Conservation (phyloP, 1,140 invertebrate species). For the Sminthurides bifidus region DNA sequence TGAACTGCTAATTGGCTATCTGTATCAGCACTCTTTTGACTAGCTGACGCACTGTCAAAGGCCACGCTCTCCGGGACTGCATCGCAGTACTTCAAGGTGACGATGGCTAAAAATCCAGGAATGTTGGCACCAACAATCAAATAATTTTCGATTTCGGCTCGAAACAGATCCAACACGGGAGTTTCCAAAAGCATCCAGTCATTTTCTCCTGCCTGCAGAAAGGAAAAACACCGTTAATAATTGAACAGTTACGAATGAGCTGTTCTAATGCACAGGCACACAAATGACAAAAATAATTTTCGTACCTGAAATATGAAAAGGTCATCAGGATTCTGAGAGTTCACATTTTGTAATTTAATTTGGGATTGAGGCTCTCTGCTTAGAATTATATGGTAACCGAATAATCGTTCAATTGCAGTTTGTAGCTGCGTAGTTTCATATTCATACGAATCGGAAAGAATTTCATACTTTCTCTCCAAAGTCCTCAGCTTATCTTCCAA, state of each 20-base stretch:
- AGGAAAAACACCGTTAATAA: background rate
- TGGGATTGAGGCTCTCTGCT: conserved; percentile 20
- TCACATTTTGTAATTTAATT: conserved; percentile 22
- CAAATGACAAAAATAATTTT: background rate
- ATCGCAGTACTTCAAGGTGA: conserved; percentile 23
- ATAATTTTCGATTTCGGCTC: conserved; percentile 27
- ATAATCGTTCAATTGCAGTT: conserved; percentile 14
- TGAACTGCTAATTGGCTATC: background rate
- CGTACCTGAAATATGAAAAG: conserved; percentile 28
- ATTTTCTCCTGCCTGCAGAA: conserved; percentile 22
- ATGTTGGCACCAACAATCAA: conserved; percentile 19
- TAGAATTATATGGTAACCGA: conserved; percentile 24
- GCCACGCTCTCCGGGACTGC: background rate
- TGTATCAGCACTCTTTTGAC: background rate
- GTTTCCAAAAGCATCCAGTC: conserved; percentile 30
- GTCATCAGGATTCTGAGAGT: conserved; percentile 15
- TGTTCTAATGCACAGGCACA: background rate
- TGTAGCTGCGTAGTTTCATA: conserved; percentile 27
- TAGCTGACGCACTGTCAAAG: conserved; percentile 3
- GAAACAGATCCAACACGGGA: conserved; percentile 24
- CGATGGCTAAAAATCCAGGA: conserved; percentile 23
- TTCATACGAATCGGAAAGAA: conserved; percentile 26
- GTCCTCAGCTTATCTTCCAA: conserved; percentile 18
- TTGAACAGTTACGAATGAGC: background rate
- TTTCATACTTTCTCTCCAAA: conserved; percentile 24